Percentiles rank a stretch among this genome's conserved stretches.
Conservation (phyloP, 2,113 vertebrate species). For the Seriola quinqueradiata region DNA sequence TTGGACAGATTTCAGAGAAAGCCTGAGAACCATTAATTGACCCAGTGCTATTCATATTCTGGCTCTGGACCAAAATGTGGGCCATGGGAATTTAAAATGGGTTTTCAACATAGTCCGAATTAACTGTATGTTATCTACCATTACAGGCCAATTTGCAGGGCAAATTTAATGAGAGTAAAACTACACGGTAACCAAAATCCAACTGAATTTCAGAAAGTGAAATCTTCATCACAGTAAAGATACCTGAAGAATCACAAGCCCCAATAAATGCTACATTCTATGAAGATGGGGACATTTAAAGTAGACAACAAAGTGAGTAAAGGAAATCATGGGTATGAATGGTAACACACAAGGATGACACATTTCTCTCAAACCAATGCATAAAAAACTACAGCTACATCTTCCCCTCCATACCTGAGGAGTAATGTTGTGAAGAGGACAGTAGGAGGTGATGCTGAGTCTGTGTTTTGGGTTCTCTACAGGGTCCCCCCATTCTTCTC, state of each 20-base stretch:
- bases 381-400: neutral
- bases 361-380: neutral
- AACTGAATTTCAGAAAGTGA: neutral
- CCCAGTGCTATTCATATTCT: neutral
- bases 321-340: neutral
- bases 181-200: neutral
- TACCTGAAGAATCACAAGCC: no score
- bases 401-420: constrained; percentile 87
- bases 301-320: no score
- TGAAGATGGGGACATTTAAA: no score
- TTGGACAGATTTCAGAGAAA: no score
- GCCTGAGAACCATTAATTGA: neutral
- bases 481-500: constrained; percentile 96
- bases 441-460: constrained; percentile 91
- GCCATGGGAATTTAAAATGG: neutral
- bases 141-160: neutral
- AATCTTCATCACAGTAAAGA: neutral
- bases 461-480: constrained; percentile 82
- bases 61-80: neutral
- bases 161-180: neutral
- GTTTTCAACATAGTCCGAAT: neutral
- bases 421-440: constrained; percentile 93
- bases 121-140: neutral
- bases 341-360: neutral
- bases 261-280: no score